These are phyloP conservation scores for Glyphotaelius pellucidus DNA, from an alignment of 2,888 invertebrate species.

Conservation along the genomic window DNA sequence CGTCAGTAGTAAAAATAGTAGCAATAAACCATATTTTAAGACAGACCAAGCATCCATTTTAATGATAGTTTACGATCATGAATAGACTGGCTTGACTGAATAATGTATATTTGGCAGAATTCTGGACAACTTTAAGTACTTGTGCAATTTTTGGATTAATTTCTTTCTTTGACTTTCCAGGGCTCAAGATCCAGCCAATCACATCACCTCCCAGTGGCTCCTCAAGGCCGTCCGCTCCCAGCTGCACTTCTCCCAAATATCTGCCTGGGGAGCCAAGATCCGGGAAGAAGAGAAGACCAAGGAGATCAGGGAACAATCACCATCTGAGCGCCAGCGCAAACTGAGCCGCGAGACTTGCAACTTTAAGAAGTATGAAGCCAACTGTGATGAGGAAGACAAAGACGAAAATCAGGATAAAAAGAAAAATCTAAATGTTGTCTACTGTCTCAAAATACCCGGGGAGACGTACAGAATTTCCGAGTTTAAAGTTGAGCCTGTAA, in stretches of 20 bases:
- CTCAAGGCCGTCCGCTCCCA: constrained; percentile 96
- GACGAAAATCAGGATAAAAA: constrained; percentile 70
- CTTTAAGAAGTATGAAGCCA: constrained; percentile 75
- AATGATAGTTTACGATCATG: not conserved
- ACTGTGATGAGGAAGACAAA: constrained; percentile 71
- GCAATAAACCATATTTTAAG: not conserved
- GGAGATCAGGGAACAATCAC: constrained; percentile 63
- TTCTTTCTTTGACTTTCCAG: constrained; percentile 69
- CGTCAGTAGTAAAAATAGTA: not conserved
- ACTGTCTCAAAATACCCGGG: constrained; percentile 83
- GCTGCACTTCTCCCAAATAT: constrained; percentile 97
- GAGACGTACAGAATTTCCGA: constrained; percentile 77
- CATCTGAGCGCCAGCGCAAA: constrained; percentile 71
- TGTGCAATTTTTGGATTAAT: not conserved
- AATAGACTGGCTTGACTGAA: not conserved
- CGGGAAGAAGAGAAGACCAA: constrained; percentile 63
- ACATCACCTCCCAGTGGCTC: constrained; percentile 83
- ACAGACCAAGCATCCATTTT: not conserved
- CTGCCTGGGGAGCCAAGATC: constrained; percentile 88
- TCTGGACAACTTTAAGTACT: not conserved
- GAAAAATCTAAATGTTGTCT: constrained; percentile 77
- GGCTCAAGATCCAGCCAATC: constrained; percentile 72
- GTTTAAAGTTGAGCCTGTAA: constrained; percentile 79
- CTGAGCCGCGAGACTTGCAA: constrained; percentile 76
- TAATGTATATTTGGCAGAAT: not conserved